phyloP scores from a whole-genome alignment of 2,888 invertebrate genomes.

The Gasteruption jaculator region DNA sequence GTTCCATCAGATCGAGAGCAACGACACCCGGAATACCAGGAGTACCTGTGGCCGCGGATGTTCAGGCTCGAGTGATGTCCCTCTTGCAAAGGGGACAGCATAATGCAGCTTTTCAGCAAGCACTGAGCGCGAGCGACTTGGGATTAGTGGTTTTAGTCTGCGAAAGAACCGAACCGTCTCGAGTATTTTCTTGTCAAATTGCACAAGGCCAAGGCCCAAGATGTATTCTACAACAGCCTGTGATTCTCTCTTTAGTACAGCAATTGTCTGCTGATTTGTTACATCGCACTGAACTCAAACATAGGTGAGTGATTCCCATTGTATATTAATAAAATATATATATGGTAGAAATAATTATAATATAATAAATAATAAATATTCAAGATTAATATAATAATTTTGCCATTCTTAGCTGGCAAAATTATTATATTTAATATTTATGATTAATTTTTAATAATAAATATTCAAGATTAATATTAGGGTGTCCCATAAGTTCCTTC shows the following conservation, averaged over 20 bases:
- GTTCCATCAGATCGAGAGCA: conserved; percentile 64
- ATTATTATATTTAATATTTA: too few relatives aligned
- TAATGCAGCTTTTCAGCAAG: conserved; percentile 88
- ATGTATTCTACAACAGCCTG: conserved; percentile 80
- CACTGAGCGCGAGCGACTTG: conserved; percentile 83
- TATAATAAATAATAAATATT: too few relatives aligned
- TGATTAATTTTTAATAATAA: too few relatives aligned
- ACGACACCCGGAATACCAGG: conserved; percentile 71
- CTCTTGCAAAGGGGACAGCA: conserved; percentile 62
- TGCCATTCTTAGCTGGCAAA: too few relatives aligned
- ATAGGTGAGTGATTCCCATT: conserved; percentile 58
- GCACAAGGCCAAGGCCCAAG: conserved; percentile 56
- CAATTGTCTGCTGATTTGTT: conserved; percentile 88
- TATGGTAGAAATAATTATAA: too few relatives aligned
- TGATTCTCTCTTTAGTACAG: conserved; percentile 88
- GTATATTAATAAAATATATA: too few relatives aligned
- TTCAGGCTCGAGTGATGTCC: conserved; percentile 41
- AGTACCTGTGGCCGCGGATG: conserved; percentile 44
- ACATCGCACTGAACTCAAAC: conserved; percentile 77
- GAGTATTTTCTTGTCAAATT: conserved; percentile 61
- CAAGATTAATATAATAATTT: too few relatives aligned
- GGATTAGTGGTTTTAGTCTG: conserved; percentile 82
- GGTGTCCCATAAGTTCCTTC: too few relatives aligned
- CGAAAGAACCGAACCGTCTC: conserved; percentile 74
- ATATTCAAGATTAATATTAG: too few relatives aligned